A percentile compares a stretch with the other conserved stretches of the same genome.
These are phyloP conservation scores for Todiramphus saurophagus DNA, from an alignment of 2,113 vertebrate species.

Conservation along the genomic window DNA sequence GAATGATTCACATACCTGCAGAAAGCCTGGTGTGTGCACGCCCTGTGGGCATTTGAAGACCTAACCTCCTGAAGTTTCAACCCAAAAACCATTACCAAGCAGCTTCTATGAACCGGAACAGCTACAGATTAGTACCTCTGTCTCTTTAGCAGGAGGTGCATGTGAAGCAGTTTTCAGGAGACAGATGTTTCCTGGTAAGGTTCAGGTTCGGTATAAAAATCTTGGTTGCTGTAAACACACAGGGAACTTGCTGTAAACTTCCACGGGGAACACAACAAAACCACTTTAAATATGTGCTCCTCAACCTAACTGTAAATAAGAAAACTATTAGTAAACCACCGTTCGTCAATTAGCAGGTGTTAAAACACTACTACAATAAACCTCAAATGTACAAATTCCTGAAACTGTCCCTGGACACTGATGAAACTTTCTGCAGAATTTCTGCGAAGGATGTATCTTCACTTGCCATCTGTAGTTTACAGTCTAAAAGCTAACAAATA, in stretches of 20 bases:
- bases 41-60: not conserved
- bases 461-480: slow-evolving; percentile 17
- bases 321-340: not conserved
- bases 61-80: not conserved
- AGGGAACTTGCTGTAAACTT: no score
- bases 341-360: not conserved
- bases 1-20: not conserved
- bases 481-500: slow-evolving; percentile 62
- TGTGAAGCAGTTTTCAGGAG: not conserved
- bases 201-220: not conserved
- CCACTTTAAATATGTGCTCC: not conserved
- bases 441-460: not conserved
- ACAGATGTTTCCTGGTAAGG: not conserved
- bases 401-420: not conserved
- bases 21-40: not conserved
- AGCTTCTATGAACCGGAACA: not conserved
- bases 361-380: not conserved
- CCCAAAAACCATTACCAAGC: not conserved
- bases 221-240: not conserved
- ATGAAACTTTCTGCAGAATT: not conserved
- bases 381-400: not conserved
- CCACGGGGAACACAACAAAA: not conserved
- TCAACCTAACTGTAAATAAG: not conserved
- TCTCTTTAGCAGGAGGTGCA: accelerated
- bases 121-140: no score